A percentile compares a stretch with the other conserved stretches of the same genome.
Evolutionary conservation across 2,797 vertebrate species (phyloP).

Genomic region (Lindbergichthys nudifrons): DNA sequence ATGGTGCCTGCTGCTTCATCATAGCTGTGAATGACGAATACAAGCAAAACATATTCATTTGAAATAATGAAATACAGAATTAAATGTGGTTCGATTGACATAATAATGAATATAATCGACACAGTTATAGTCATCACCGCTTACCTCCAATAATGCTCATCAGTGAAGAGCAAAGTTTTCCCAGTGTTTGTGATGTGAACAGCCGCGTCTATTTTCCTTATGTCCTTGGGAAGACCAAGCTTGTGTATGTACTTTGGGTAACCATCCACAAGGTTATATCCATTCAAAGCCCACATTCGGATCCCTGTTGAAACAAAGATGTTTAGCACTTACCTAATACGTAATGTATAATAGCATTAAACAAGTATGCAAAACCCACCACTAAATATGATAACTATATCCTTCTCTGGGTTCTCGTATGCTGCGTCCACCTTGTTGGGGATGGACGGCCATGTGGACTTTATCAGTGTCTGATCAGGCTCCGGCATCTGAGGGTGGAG

Average conservation of each 20-base stretch:
- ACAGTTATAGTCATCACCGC: background rate
- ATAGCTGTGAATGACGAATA: slow-evolving; percentile 82
- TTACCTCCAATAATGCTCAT: slow-evolving; percentile 95
- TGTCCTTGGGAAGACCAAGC: slow-evolving; percentile 90
- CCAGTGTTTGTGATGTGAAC: slow-evolving; percentile 87
- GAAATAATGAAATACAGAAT: slow-evolving; percentile 3
- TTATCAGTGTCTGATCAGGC: slow-evolving; percentile 88
- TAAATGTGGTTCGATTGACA: background rate
- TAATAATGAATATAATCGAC: background rate
- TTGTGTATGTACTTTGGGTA: slow-evolving; percentile 95
- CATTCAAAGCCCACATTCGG: slow-evolving; percentile 94
- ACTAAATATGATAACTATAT: slow-evolving; percentile 84
- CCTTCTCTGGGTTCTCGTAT: slow-evolving; percentile 90
- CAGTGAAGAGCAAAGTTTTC: slow-evolving; percentile 93
- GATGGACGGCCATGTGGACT: slow-evolving; percentile 93
- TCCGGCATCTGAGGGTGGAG: slow-evolving; percentile 92
- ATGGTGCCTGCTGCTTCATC: slow-evolving; percentile 87
- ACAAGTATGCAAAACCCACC: slow-evolving; percentile 67
- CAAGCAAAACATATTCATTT: background rate
- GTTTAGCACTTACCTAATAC: background rate
- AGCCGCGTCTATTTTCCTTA: slow-evolving; percentile 91
- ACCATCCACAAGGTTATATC: slow-evolving; percentile 90
- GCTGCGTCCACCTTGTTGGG: slow-evolving; percentile 94
- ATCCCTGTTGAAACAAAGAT: slow-evolving; percentile 84
- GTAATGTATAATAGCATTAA: background rate